A percentile compares a stretch with the other conserved stretches of the same genome.
Conservation (phyloP, 64 coral and sea anemone genomes). For the Actinia tenebrosa region DNA sequence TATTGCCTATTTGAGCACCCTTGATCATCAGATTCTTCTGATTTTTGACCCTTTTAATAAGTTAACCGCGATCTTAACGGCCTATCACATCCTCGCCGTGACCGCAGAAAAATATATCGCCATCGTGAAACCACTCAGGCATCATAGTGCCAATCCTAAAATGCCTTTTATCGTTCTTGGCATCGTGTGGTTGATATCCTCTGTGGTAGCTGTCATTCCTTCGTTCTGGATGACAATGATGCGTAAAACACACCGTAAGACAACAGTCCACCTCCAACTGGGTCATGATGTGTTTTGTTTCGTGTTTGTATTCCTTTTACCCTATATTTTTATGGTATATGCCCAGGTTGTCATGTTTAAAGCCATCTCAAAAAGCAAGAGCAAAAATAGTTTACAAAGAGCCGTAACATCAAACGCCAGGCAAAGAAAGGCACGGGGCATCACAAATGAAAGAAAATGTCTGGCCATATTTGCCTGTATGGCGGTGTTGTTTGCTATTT, state of each 20-base stretch:
- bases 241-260: background rate
- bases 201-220: conserved; percentile 1
- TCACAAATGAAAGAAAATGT: conserved; percentile 43
- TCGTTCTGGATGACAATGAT: background rate
- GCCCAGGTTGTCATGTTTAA: conserved; percentile 41
- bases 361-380: conserved; percentile 11
- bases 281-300: conserved; percentile 27
- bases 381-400: background rate
- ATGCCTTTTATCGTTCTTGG: conserved; percentile 13
- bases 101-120: conserved; percentile 41
- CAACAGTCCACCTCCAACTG: background rate
- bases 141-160: conserved; percentile 33
- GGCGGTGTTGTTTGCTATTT: conserved; percentile 35
- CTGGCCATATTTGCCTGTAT: conserved; percentile 43
- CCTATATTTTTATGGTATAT: conserved; percentile 38
- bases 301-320: conserved; percentile 40
- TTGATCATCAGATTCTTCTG: background rate
- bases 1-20: background rate
- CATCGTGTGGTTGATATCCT: conserved; percentile 19
- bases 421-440: background rate
- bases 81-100: conserved; percentile 47
- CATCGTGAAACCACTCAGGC: conserved; percentile 26
- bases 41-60: background rate
- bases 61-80: conserved; percentile 3
- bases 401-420: background rate